Base-by-base conservation (phyloP, 2,888 invertebrate genomes). In the Nemapogon koenigi region DNA sequence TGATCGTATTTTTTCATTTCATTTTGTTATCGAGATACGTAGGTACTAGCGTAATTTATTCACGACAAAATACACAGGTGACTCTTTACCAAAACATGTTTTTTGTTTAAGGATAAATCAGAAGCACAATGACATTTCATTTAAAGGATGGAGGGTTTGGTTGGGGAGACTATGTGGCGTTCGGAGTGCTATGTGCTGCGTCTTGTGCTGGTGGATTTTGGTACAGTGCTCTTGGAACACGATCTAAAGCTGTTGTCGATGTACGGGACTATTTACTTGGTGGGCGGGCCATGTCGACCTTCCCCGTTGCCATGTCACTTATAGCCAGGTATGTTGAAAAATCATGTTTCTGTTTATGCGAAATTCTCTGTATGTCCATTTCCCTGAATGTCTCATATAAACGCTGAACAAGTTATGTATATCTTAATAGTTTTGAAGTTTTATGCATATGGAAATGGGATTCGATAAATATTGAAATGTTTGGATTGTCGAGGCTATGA, bases 241-340 rank as follows among this genome's bases (percentile, higher is more conserved):
- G 76, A 29, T 58, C 59, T 17, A 66, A 71, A 43, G 71, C 79
- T 7, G 69, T 86, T 47, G 64, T 73, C 49, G 79, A 84, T 56
- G 61, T 89, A 62, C 76, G 81, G 48, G 89, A 89, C 54, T 92
- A 92, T 59, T 75, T 94, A 37, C 82, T 92, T 43, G 93, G 91
- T 19, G 89, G 88, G 40, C 82, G 84, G 51, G 81, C 85, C 41
- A 82, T 93, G 80, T 83, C 85, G 41, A 85, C 88, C 0, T 88
- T 93, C 55, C 94, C 94, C 0, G 91, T 94, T 11, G 88, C 93
- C 16, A 87, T 93, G 83, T 93, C 92, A 6, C 81, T 94, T 22
- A 85, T 94, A 54, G 93, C 92, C 39, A 90, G 90, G 91, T 90
- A 47, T 62, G 55, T 38, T 35, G n/a, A 10, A 31, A 15, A 29